Base-by-base conservation (phyloP, 2,797 vertebrate genomes). In the Molossus molossus region DNA sequence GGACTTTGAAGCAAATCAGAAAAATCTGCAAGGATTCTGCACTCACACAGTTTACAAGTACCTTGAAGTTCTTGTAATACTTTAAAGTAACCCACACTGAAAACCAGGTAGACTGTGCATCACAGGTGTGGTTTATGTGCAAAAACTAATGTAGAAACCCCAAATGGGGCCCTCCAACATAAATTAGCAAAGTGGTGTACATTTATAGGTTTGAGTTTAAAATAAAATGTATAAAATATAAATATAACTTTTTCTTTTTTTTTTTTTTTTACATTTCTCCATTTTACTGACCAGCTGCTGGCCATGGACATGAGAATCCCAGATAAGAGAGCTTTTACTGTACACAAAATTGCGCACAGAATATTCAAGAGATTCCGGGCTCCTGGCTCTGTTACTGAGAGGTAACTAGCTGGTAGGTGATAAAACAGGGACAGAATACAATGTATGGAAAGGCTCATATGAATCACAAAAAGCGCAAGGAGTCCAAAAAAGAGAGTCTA, bases 401-500 rank as follows among this genome's bases (percentile, higher is more conserved):
- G 25, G 55, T n/a, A 87, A 92, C 62, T n/a, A 87, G 90, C 62
- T 75, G 37, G 48, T 20, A 62, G 57, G 40, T 9, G 60, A 92
- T 72, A 87, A 94, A 93, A 96, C 57, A 37, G 57, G 53, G 73
- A 64, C 57, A 90, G 73, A 92, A 85, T 29, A 85, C 65, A 73
- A 90, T 64, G 79, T 82, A 85, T 11, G 77, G 65, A 40, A 80
- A 93, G 57, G 55, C 11, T 72, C 87, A 62, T 2, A 88, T 48
- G 77, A 87, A 57, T 90, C 75, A 80, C 53, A 81, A 86, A 93
- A 80, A 95, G 85, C 86, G 67, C 70, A 94, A 90, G 73, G 55
- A 92, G 20, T 72, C 88, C 87, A 92, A 94, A 96, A 96, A 95
- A 50, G 87, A 93, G 82, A 94, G 13, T 77, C 29, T 70, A 94